These are phyloP conservation scores for Micrasema longulum DNA, from an alignment of 1,140 invertebrate genomes.

Conservation along the genomic window DNA sequence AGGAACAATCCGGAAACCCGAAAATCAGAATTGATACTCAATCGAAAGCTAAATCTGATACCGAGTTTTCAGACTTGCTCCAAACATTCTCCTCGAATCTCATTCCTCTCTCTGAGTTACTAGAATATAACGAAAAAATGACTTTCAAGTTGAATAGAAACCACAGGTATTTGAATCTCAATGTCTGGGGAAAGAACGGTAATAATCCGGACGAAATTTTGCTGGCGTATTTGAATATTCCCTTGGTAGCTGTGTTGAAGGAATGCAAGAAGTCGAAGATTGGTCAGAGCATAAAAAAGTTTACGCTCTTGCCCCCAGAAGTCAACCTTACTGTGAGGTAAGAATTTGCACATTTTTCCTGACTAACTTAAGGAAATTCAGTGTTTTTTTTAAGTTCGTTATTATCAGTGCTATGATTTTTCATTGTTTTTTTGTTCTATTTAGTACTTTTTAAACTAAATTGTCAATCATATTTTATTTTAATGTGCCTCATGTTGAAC, in stretches of 20 bases:
- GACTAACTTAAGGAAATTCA: no score
- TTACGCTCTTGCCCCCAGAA: slow-evolving; percentile 79
- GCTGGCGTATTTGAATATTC: slow-evolving; percentile 84
- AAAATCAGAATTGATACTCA: slow-evolving; percentile 29
- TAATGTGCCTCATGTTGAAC: no score
- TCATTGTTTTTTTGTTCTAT: no score
- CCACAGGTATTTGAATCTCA: slow-evolving; percentile 84
- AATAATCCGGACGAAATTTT: slow-evolving; percentile 71
- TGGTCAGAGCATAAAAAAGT: slow-evolving; percentile 82
- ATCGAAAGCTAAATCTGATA: slow-evolving; percentile 39
- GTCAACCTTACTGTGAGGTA: slow-evolving; percentile 72
- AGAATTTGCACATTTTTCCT: no score
- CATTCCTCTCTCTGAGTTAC: slow-evolving; percentile 66
- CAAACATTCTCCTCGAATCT: slow-evolving; percentile 68
- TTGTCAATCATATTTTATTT: no score
- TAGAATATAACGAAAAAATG: slow-evolving; percentile 81
- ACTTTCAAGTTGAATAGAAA: slow-evolving; percentile 77
- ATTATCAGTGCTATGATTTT: no score
- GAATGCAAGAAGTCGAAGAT: slow-evolving; percentile 85
- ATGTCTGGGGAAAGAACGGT: slow-evolving; percentile 79
- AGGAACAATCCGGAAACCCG: slow-evolving; percentile 39
- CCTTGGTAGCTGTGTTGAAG: slow-evolving; percentile 78
- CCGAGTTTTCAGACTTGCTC: slow-evolving; percentile 64
- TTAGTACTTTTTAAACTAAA: no score
- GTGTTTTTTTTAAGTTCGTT: no score